phyloP scores from a whole-genome alignment of 2,113 vertebrate genomes.

The Gobius niger region DNA sequence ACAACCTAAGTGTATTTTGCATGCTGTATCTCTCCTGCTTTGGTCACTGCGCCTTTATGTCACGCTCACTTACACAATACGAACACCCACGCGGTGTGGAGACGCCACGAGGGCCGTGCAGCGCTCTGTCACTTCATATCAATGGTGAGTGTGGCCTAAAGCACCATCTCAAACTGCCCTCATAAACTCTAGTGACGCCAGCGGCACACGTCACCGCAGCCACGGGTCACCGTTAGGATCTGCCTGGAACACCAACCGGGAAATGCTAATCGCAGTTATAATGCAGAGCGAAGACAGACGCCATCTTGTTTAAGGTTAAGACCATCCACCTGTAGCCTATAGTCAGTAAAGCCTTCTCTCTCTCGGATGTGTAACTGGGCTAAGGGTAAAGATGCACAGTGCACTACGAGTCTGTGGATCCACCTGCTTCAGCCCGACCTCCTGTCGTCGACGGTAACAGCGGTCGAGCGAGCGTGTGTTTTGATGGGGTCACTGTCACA shows the following conservation, averaged over 20 bases:
- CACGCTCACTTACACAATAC: slow-evolving; percentile 11
- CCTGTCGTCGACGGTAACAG: slow-evolving; percentile 56
- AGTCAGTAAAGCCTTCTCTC: not conserved
- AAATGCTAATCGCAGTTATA: too few relatives aligned
- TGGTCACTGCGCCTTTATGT: slow-evolving; percentile 4
- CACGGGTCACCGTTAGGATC: not conserved
- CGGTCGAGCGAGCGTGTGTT: slow-evolving; percentile 53
- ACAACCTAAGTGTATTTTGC: not conserved
- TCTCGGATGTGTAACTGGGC: slow-evolving; percentile 25
- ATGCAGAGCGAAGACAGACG: too few relatives aligned
- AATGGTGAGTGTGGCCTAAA: slow-evolving; percentile 36
- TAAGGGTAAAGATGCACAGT: slow-evolving; percentile 29
- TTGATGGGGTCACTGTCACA: slow-evolving; percentile 59
- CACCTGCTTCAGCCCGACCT: slow-evolving; percentile 55
- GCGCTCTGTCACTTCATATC: slow-evolving; percentile 49
- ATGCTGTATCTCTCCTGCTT: not conserved
- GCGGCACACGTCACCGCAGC: slow-evolving; percentile 4
- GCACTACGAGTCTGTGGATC: slow-evolving; percentile 39
- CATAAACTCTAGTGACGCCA: slow-evolving; percentile 19
- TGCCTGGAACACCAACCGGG: not conserved
- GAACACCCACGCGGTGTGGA: slow-evolving; percentile 27
- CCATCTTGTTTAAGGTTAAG: too few relatives aligned
- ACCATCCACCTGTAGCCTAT: too few relatives aligned
- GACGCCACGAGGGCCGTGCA: slow-evolving; percentile 37
- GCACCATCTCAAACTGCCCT: slow-evolving; percentile 11